Evolutionary conservation across 2,888 invertebrate species (phyloP).

Genomic region (Rhingia rostrata): DNA sequence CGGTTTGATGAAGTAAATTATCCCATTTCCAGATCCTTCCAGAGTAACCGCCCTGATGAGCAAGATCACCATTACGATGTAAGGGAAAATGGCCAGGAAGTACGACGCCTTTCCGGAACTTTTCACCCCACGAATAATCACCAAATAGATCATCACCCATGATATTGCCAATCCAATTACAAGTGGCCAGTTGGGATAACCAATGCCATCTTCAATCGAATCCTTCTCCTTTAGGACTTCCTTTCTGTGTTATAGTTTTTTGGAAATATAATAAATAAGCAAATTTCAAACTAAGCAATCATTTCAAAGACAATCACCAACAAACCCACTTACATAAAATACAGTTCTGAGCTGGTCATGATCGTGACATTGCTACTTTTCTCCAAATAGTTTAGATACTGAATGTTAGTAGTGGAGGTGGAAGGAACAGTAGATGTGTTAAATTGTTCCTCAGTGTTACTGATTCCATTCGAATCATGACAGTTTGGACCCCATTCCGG

Average conservation of each 20-base stretch:
- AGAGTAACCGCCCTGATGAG: conserved; percentile 86
- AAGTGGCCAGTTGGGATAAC: conserved; percentile 84
- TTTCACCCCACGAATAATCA: conserved; percentile 85
- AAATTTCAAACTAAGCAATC: not conserved
- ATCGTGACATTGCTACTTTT: conserved; percentile 76
- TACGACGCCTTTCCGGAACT: conserved; percentile 89
- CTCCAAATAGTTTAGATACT: conserved; percentile 57
- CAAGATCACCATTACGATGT: conserved; percentile 86
- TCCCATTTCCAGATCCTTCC: conserved; percentile 86
- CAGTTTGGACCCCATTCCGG: conserved; percentile 84
- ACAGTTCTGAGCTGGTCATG: conserved; percentile 84
- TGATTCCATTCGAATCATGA: conserved; percentile 77
- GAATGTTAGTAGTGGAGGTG: conserved; percentile 46
- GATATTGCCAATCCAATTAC: conserved; percentile 84
- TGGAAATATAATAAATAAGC: not conserved
- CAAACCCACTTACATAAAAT: conserved; percentile 83
- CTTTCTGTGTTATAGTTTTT: conserved; percentile 80
- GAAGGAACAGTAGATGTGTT: conserved; percentile 33
- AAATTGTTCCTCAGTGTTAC: conserved; percentile 29
- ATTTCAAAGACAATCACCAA: conserved; percentile 8
- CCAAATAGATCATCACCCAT: conserved; percentile 84
- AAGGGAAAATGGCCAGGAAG: conserved; percentile 89
- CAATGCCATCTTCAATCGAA: conserved; percentile 84
- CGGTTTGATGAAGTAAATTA: conserved; percentile 87
- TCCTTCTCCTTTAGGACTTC: conserved; percentile 84